These are phyloP conservation scores for Eupsilia transversa DNA, from an alignment of 2,888 invertebrate species.

Conservation along the genomic window DNA sequence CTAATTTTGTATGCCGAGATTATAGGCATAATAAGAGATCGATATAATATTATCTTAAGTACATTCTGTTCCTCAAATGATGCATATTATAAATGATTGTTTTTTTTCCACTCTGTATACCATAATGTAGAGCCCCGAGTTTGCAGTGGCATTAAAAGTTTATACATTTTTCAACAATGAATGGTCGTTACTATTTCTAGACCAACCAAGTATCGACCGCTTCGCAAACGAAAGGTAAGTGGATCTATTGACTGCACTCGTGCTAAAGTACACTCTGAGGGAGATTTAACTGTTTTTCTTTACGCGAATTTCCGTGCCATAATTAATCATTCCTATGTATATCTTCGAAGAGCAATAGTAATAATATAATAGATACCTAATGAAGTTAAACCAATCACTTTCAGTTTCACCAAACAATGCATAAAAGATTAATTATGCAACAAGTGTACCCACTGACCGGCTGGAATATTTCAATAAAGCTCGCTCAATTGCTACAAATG, in stretches of 20 bases:
- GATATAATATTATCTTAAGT: too few relatives aligned
- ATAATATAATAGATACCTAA: not conserved
- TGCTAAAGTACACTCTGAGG: not conserved
- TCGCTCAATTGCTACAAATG: not conserved
- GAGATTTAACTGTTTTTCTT: not conserved
- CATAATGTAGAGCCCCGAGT: not conserved
- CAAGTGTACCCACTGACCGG: too few relatives aligned
- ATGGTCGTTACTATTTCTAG: constrained; percentile 26
- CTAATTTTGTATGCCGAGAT: too few relatives aligned
- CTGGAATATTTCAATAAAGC: not conserved
- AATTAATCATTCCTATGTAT: not conserved
- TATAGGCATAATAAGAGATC: too few relatives aligned
- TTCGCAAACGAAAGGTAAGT: not conserved
- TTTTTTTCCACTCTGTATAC: not conserved
- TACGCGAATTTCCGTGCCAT: not conserved
- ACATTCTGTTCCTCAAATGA: too few relatives aligned
- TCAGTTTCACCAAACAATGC: too few relatives aligned
- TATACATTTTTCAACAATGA: constrained; percentile 29
- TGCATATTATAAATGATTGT: too few relatives aligned
- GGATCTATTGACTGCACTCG: constrained; percentile 17
- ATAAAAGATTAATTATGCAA: too few relatives aligned
- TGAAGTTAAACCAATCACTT: too few relatives aligned
- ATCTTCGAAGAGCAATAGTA: not conserved
- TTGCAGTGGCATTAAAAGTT: not conserved
- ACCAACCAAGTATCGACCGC: constrained; percentile 7